Evolutionary conservation across 2,113 vertebrate genomes (phyloP), one percentile per base, ranked within the genome.

Genomic region (Pterocles orientalis): DNA sequence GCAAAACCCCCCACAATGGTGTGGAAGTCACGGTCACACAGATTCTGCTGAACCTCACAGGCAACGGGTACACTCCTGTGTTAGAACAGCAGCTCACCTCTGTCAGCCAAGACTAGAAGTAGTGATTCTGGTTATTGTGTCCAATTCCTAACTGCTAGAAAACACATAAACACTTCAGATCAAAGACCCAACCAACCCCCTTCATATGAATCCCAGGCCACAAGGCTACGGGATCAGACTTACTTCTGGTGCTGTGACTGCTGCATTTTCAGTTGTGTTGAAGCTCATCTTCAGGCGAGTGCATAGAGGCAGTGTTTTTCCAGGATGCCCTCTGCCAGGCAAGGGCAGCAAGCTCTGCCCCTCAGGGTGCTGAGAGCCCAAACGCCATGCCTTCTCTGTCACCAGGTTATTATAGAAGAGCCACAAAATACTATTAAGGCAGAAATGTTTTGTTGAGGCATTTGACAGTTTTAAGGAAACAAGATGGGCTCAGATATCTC

Each of bases 11-110:
- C 39, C 86, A 41, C 10, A 0, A 0, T 1, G 23, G 72, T 3
- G 21, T 19, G 77, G 45, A 72, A 50, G 56, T 7, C 85, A 34
- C 0, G 1, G 26, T 48, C 48, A 28, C 26, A 7, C 2, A 18
- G 26, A 53, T 45, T n/a, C 86, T 45, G 24, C 15, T 39, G 39
- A 75, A 43, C 56, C 39, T 62, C 51, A 86, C 26, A 50, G 25
- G 48, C 72, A 90, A 18, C 0, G 9, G 4, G 0, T 1, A 33
- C 9, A 0, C 39, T 77, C 29, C 34, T 36, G 8, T 0, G 0
- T 25, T 47, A 45, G 45, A 64, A 61, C 2, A 20, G 51, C 88
- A 69, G 31, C 73, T 85, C 43, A 11, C 31, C 53, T 51, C 61
- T 48, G 21, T 14, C 82, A 81, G 18, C 16, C 61, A 66, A 56